Evolutionary conservation across 1,140 invertebrate genomes (phyloP).

Genomic region (Drosophila tani): DNA sequence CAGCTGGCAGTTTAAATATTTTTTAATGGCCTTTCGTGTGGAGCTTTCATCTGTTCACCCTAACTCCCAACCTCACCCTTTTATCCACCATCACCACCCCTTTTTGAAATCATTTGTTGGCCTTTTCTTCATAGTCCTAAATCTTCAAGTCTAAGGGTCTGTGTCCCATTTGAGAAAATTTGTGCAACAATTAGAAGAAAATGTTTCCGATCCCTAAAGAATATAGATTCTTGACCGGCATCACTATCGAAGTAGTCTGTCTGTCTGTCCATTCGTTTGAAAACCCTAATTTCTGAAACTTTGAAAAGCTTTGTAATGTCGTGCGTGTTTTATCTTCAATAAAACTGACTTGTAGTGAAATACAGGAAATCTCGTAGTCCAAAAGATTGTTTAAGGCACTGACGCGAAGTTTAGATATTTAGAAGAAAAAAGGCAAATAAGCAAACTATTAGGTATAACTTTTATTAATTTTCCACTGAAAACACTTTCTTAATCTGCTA

Average conservation of each 20-base stretch:
- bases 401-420: too few relatives aligned
- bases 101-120: constrained; percentile 27
- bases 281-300: too few relatives aligned
- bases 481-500: too few relatives aligned
- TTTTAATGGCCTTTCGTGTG: constrained; percentile 74
- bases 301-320: too few relatives aligned
- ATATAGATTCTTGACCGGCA: not conserved
- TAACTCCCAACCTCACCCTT: constrained; percentile 13
- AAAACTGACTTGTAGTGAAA: too few relatives aligned
- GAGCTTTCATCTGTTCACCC: constrained; percentile 30
- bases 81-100: constrained; percentile 27
- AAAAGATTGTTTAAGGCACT: too few relatives aligned
- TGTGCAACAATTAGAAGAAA: not conserved
- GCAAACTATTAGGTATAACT: too few relatives aligned
- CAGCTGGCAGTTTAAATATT: constrained; percentile 78
- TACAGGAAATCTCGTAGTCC: too few relatives aligned
- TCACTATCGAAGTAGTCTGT: not conserved
- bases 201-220: not conserved
- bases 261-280: not conserved
- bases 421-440: too few relatives aligned
- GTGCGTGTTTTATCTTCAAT: too few relatives aligned
- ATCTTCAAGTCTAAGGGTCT: not conserved
- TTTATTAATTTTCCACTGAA: too few relatives aligned
- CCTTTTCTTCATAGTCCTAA: too few relatives aligned
- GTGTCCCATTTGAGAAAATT: not conserved